Evolutionary conservation across 2,113 vertebrate genomes (phyloP), one percentile per base, ranked within the genome.

Genomic region (Pycnonotus jocosus): DNA sequence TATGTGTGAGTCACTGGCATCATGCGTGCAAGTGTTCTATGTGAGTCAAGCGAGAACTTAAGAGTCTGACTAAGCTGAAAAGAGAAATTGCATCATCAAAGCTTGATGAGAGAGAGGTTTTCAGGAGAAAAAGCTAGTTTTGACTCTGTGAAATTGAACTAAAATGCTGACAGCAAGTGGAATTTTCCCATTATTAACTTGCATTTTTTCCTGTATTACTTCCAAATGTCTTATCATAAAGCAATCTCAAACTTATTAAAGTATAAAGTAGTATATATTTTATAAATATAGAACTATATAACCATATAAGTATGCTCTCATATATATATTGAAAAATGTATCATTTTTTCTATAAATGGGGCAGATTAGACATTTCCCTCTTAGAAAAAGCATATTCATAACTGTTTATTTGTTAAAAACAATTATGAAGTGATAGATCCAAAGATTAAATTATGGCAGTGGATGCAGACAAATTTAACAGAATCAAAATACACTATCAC

Each of bases 1-100:
- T 95, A 58, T 31, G 18, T 5, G 19, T 96, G 88, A 94, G 71
- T 96, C 96, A 97, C 51, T 93, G 79, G 87, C 65, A 91, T 94
- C 71, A 85, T 30, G 65, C 1, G 7, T 53, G 15, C 73, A 85
- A 87, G 50, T 33, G 37, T 35, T 31, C 15, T 33, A 31, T 24
- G 27, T 86, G 82, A 94, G 40, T 73, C 77, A 77, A 86, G 45
- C 28, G 50, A 42, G 50, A 57, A n/a, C 35, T 80, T 71, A 31
- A 66, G 47, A 40, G 9, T 45, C 64, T 90, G 85, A 90, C 30
- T 81, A 89, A 91, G 73, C 37, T 72, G 78, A 79, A 93, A 70
- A 84, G 51, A 94, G n/a, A 81, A 86, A 57, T 76, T 87, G n/a
- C 77, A 85, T 93, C 70, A 89, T 65, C 61, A 60, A 87, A 92